Evolutionary conservation across 2,113 vertebrate species (phyloP), one percentile per base, ranked within the genome.

Genomic region (Osmerus mordax): DNA sequence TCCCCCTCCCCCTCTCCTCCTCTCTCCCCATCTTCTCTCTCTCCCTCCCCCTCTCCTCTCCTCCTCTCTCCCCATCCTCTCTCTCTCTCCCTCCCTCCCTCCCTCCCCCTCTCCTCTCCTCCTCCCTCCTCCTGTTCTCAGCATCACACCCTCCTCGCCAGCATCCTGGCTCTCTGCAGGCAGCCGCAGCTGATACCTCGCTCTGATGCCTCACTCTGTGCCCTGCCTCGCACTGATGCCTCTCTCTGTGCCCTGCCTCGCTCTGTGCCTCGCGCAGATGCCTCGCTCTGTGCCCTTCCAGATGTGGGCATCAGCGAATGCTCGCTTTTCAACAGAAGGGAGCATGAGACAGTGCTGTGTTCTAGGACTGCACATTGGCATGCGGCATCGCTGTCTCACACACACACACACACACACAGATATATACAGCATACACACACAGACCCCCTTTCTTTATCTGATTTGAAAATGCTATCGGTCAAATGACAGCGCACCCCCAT

Each of bases 391-490:
- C 51, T 53, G 51, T 21, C 65, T 52, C 65, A 15, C 65, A 53
- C 65, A 53, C 65, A 53, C 65, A 53, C n/a, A 67, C 65, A 67
- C 65, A 23, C 65, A 53, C 23, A 58, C 53, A 32, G 23, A 55
- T 29, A 4, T 6, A 41, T 47, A 29, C 61, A 15, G 21, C 25
- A 23, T 14, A 28, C 23, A 12, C 25, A 19, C 53, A 28, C 28
- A 36, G 41, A 47, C 32, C 25, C 62, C 18, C 54, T 68, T 67
- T 15, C 29, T 15, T 56, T 41, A 36, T 64, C 62, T 64, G 29
- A 64, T 28, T 28, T 18, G 41, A 47, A 47, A 47, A 47, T 47
- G 41, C 41, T 47, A 9, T 47, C 2, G 41, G 41, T 47, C 8
- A 47, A 47, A 47, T 47, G 41, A 47, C 41, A 47, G 41, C 41